Base-by-base conservation (phyloP, 1,140 invertebrate genomes). In the Himalopsyche phryganea region DNA sequence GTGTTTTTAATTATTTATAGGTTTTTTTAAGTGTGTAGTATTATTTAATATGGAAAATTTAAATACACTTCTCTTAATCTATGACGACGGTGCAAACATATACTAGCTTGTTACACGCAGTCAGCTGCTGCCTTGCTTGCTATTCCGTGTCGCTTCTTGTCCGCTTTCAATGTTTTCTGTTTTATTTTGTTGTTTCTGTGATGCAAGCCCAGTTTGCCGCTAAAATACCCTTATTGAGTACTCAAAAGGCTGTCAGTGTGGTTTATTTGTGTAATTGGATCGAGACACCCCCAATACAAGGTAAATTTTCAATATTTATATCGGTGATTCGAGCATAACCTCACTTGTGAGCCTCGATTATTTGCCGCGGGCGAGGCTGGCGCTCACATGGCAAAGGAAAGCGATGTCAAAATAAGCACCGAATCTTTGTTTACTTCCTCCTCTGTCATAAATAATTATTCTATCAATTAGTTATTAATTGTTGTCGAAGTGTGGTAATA, bases 81-180 rank as follows among this genome's bases (percentile, higher is more conserved):
- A 41, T 46, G 52, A 64, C 72, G 70, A 53, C 46, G 23, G 45
- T 68, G 58, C 69, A 76, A 78, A 63, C 75, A 71, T 63, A 71
- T 50, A 46, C 66, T 65, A 58, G 57, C 68, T 28, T 28, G 69
- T 68, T 50, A 41, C 66, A 65, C 67, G 67, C 72, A 76, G 76
- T 78, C 75, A 77, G 76, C 75, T 77, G 76, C 75, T 77, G 75
- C 76, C 76, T 58, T 76, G 76, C 76, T 76, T 75, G 75, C 74
- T 69, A 74, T 76, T 77, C 73, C 74, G 75, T 77, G 75, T 76
- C 75, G 75, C 75, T 77, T 78, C 74, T 77, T 75, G 74, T 76
- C 74, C 72, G 76, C 76, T 78, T 78, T 78, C 69, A 74, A 76
- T 78, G 76, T 78, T 78, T 78, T 78, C 71, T 67, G 74, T 77